Conservation (phyloP, 2,797 vertebrate genomes). For the Mus minutoides region DNA sequence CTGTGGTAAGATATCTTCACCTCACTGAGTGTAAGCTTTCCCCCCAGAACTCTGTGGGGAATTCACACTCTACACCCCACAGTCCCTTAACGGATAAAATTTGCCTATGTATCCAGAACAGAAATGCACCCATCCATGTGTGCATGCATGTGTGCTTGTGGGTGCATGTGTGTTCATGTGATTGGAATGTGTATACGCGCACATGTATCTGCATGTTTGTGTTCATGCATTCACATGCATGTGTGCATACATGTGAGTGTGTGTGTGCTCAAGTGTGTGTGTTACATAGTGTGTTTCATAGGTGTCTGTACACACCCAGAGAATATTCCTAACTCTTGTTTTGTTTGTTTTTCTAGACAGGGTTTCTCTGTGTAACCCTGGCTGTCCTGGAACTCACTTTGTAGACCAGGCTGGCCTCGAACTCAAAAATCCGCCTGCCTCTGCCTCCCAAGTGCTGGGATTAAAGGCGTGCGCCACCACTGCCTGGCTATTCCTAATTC, state of each 20-base stretch:
- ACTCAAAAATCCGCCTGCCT: no score
- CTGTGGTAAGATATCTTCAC: not conserved
- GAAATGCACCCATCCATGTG: not conserved
- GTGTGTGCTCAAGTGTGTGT: no score
- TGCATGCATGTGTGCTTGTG: not conserved
- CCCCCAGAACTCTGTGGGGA: not conserved
- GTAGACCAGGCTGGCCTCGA: no score
- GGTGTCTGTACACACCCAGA: not conserved
- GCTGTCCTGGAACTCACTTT: no score
- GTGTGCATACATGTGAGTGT: no score
- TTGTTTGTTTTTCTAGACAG: no score
- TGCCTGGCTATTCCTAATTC: not conserved
- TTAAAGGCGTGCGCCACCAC: no score
- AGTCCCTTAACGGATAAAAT: not conserved
- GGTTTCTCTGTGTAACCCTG: no score
- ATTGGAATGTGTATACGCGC: not conserved
- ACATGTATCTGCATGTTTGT: not conserved
- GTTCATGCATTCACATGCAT: not conserved
- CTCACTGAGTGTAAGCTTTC: not conserved
- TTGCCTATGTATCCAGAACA: not conserved
- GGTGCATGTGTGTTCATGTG: not conserved
- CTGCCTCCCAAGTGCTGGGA: no score
- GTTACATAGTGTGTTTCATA: not conserved
- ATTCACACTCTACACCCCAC: not conserved
- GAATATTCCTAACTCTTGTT: not conserved